Percentiles rank a stretch among this genome's conserved stretches.
Evolutionary conservation across 2,888 invertebrate genomes (phyloP).

Genomic region (Cyclophora albipunctata): DNA sequence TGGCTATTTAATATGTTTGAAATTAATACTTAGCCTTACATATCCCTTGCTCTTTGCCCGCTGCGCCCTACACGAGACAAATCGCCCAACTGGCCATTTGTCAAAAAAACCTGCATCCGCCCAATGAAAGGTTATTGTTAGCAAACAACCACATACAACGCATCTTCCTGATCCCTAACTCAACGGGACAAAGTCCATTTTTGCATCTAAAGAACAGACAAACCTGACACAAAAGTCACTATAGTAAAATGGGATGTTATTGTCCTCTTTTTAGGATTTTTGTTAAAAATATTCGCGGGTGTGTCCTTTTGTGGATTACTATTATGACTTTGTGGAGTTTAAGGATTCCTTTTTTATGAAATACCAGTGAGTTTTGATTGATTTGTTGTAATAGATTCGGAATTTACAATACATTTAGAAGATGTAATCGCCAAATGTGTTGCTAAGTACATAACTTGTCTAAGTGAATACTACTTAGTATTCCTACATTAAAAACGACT

Average conservation of each 20-base stretch:
- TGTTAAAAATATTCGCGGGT: constrained; percentile 31
- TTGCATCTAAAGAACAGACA: constrained; percentile 6
- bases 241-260: constrained; percentile 21
- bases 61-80: constrained; percentile 68
- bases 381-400: not conserved
- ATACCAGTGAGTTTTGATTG: not conserved
- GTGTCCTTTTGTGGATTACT: constrained; percentile 17
- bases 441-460: too few relatives aligned
- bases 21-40: too few relatives aligned
- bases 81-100: constrained; percentile 71
- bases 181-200: constrained; percentile 29
- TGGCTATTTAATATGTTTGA: too few relatives aligned
- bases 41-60: constrained; percentile 40
- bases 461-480: too few relatives aligned
- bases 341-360: not conserved
- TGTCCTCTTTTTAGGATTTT: constrained; percentile 25
- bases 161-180: constrained; percentile 25
- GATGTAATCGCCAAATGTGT: too few relatives aligned
- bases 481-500: too few relatives aligned
- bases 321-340: constrained; percentile 20
- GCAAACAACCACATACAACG: constrained; percentile 23
- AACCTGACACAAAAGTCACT: constrained; percentile 24
- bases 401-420: too few relatives aligned
- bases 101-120: constrained; percentile 74
- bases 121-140: constrained; percentile 61